Evolutionary conservation across 2,888 invertebrate species (phyloP).

Genomic region (Scrobipalpa atriplicella): DNA sequence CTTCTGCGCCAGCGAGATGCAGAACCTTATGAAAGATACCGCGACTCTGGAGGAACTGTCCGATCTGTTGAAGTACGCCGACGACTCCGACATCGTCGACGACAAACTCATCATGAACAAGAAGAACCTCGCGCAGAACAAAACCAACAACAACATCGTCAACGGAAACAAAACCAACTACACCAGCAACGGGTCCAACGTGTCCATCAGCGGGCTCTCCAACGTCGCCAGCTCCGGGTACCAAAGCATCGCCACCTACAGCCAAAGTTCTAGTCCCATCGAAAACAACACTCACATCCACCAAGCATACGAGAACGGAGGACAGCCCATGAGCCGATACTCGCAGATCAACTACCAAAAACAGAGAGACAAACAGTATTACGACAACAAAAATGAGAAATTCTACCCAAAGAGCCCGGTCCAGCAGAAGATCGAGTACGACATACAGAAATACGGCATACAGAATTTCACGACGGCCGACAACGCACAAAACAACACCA

Average conservation of each 20-base stretch:
- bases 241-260: slow-evolving; percentile 94
- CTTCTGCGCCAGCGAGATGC: slow-evolving; percentile 72
- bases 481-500: slow-evolving; percentile 65
- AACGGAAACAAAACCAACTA: slow-evolving; percentile 74
- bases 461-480: slow-evolving; percentile 79
- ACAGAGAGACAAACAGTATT: slow-evolving; percentile 78
- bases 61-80: slow-evolving; percentile 88
- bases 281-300: slow-evolving; percentile 83
- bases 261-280: slow-evolving; percentile 93
- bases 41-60: slow-evolving; percentile 88
- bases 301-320: slow-evolving; percentile 73
- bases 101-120: slow-evolving; percentile 77
- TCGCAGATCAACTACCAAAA: slow-evolving; percentile 80
- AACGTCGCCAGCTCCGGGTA: slow-evolving; percentile 93
- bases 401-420: slow-evolving; percentile 80
- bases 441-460: slow-evolving; percentile 76
- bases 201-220: slow-evolving; percentile 90
- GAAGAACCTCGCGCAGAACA: slow-evolving; percentile 71
- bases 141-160: slow-evolving; percentile 69
- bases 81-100: slow-evolving; percentile 85
- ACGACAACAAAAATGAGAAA: slow-evolving; percentile 75
- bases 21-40: slow-evolving; percentile 77
- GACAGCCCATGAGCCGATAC: slow-evolving; percentile 75
- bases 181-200: slow-evolving; percentile 88
- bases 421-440: slow-evolving; percentile 79